Conservation (phyloP, 1,140 invertebrate genomes). For the Belonocnema kinseyi region DNA sequence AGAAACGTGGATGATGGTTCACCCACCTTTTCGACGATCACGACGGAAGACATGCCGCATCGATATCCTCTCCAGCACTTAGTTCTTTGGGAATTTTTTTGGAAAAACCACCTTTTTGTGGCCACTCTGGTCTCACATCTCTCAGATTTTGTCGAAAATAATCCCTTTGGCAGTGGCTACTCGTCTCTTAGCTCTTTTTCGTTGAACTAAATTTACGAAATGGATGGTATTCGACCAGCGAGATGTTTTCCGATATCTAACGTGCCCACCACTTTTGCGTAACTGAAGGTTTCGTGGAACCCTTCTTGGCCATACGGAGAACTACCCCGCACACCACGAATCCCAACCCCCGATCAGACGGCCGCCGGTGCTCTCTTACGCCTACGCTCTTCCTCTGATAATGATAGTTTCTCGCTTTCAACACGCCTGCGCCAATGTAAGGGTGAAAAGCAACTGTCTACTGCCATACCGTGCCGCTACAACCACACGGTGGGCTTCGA, state of each 20-base stretch:
- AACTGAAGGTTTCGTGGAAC: slow-evolving; percentile 17
- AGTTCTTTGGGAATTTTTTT: background rate
- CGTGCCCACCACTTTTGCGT: slow-evolving; percentile 3
- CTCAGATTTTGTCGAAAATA: background rate
- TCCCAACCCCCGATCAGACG: slow-evolving; percentile 47
- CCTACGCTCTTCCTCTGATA: slow-evolving; percentile 59
- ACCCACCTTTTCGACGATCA: slow-evolving; percentile 51
- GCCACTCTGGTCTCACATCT: slow-evolving; percentile 39
- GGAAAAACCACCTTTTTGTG: background rate
- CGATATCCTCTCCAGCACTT: slow-evolving; percentile 27
- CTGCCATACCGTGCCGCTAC: too few relatives aligned
- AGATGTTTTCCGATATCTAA: background rate
- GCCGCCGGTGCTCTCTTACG: slow-evolving; percentile 58
- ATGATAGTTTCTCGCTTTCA: slow-evolving; percentile 59
- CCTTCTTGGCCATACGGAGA: slow-evolving; percentile 34
- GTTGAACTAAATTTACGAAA: background rate
- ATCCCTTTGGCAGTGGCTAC: slow-evolving; percentile 18
- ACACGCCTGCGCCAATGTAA: slow-evolving; percentile 54
- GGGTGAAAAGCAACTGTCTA: slow-evolving; percentile 37
- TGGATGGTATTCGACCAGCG: background rate
- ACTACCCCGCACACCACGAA: slow-evolving; percentile 40
- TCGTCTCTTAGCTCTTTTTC: background rate
- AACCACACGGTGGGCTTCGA: too few relatives aligned
- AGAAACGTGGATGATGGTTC: slow-evolving; percentile 37
- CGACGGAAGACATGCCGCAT: slow-evolving; percentile 46